These are phyloP conservation scores for Brachycybe producta DNA, from an alignment of 2,888 invertebrate genomes.

Conservation along the genomic window DNA sequence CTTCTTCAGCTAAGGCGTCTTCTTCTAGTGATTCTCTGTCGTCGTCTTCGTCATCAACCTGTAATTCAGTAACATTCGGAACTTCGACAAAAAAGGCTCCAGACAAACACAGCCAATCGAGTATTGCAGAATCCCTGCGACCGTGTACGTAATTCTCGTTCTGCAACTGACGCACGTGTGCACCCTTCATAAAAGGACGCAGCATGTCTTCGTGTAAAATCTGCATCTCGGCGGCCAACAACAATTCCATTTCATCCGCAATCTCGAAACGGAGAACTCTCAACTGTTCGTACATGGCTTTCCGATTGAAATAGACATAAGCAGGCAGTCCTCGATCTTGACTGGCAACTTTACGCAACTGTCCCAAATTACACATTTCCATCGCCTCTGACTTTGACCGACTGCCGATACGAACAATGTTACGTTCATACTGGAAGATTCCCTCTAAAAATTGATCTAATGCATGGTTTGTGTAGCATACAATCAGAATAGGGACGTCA, in stretches of 20 bases:
- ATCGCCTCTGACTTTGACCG: conserved; percentile 49
- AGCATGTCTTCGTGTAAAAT: neutral
- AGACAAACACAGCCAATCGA: neutral
- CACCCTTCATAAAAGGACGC: neutral
- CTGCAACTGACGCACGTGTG: neutral
- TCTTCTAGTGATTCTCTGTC: conserved; percentile 12
- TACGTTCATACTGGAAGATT: conserved; percentile 43
- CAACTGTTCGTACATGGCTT: neutral
- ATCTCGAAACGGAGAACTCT: neutral
- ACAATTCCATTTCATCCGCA: neutral
- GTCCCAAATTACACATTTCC: conserved; percentile 38
- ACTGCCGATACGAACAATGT: conserved; percentile 54
- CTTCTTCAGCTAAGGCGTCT: conserved; percentile 13
- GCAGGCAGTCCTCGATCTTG: conserved; percentile 11
- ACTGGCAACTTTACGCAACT: conserved; percentile 33
- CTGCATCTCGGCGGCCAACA: neutral
- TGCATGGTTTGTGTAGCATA: conserved; percentile 76
- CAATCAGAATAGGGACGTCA: conserved; percentile 53
- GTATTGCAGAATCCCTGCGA: neutral
- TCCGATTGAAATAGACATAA: neutral
- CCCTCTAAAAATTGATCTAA: conserved; percentile 72
- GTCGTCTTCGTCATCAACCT: conserved; percentile 7
- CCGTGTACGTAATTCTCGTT: too few species aligned
- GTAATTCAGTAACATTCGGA: neutral
- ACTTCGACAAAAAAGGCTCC: neutral